phyloP scores from a whole-genome alignment of 2,797 vertebrate species.

The Bovichtus variegatus region DNA sequence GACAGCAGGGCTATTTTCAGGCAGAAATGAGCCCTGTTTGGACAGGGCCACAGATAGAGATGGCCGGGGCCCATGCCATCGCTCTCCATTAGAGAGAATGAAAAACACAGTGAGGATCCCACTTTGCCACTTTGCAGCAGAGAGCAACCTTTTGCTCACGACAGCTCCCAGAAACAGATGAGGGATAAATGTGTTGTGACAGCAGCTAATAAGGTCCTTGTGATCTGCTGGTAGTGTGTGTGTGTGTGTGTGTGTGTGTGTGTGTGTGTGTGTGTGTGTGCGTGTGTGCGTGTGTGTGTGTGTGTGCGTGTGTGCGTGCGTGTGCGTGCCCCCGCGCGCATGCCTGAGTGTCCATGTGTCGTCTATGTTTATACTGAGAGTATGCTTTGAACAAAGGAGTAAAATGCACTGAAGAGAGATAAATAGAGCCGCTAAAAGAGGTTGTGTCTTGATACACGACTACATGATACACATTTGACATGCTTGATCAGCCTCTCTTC shows the following conservation, averaged over 20 bases:
- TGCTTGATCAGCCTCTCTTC: conserved; percentile 65
- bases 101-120: conserved; percentile 81
- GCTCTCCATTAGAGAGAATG: conserved; percentile 86
- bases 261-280: conserved; percentile 8
- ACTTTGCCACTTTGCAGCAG: conserved; percentile 73
- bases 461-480: conserved; percentile 48
- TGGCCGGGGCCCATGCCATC: conserved; percentile 79
- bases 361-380: conserved; percentile 33
- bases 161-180: conserved; percentile 82
- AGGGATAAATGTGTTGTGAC: conserved; percentile 88
- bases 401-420: conserved; percentile 48
- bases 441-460: conserved; percentile 44
- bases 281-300: conserved; percentile 44
- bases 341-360: conserved; percentile 14
- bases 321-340: conserved; percentile 3
- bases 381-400: conserved; percentile 36
- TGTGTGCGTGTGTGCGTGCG: conserved; percentile 26
- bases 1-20: conserved; percentile 81
- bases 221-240: conserved; percentile 70
- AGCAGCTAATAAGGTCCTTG: conserved; percentile 85
- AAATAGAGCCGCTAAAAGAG: conserved; percentile 46
- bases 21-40: conserved; percentile 81
- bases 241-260: conserved; percentile 17
- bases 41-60: conserved; percentile 75
- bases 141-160: conserved; percentile 82